These are phyloP conservation scores for Cyprinodon tularosa DNA, from an alignment of 2,113 vertebrate species.

Conservation along the genomic window DNA sequence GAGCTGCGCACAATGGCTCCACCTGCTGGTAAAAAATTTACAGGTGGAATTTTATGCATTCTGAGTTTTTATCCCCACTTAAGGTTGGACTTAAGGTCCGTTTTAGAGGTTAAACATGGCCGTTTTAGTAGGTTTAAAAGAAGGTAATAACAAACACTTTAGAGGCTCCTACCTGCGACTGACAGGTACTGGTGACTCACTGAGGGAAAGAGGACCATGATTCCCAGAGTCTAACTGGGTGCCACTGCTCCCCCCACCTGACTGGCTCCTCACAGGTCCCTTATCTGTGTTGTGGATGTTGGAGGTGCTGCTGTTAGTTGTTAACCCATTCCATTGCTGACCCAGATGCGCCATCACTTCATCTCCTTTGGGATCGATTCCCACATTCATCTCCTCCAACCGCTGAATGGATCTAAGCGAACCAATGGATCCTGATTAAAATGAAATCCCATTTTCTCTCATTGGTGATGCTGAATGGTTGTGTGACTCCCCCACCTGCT, in stretches of 20 bases:
- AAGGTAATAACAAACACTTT: background rate
- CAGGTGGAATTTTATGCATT: too few relatives aligned
- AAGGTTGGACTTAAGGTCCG: too few relatives aligned
- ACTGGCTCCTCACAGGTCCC: conserved; percentile 57
- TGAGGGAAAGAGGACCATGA: conserved; percentile 82
- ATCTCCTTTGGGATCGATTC: conserved; percentile 88
- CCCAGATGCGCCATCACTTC: conserved; percentile 81
- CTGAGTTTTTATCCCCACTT: too few relatives aligned
- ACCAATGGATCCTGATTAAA: background rate
- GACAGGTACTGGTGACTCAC: conserved; percentile 85
- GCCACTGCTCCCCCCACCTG: conserved; percentile 82
- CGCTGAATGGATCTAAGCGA: conserved; percentile 92
- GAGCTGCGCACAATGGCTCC: too few relatives aligned
- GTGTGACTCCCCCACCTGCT: conserved; percentile 82
- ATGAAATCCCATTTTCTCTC: background rate
- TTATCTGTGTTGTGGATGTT: conserved; percentile 67
- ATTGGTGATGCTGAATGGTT: background rate
- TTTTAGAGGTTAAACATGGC: background rate
- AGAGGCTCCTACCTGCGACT: conserved; percentile 79
- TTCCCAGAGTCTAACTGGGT: conserved; percentile 81
- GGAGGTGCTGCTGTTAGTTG: conserved; percentile 37
- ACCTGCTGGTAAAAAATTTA: too few relatives aligned
- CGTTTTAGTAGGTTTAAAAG: background rate
- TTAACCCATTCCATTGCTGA: conserved; percentile 84
- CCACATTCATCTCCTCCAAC: conserved; percentile 94